Base-by-base conservation (phyloP, 37 sponge, comb jelly and placozoan species). In the Lycopodina hypogea region DNA sequence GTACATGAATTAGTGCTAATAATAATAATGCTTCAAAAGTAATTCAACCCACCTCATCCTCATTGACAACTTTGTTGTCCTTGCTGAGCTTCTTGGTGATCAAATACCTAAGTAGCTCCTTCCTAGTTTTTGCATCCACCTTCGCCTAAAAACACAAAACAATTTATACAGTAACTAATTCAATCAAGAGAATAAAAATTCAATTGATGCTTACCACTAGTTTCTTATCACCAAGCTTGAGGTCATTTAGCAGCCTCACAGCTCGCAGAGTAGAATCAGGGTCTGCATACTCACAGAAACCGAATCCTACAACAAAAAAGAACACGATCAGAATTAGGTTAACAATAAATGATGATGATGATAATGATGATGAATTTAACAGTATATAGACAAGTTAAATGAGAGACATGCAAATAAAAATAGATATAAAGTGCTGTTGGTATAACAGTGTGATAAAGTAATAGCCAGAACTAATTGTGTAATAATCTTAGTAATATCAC, bases 221-320 rank as follows among this genome's bases (percentile, higher is more conserved):
- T 21, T 58, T 66, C 75, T 95, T 98, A 19, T 88, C 90, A 21
- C 94, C 99, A 41, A 98, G 77, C 39, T 75, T 81, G 28, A 93
- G 59, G 64, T 78, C 81, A 50, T 92, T 75, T 23, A 98, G 83
- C 23, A 95, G 48, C 28, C 99, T 60, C 66, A 98, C 53, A 0
- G 99, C 96, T 69, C 99, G 42, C 0, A 98, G 90, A 7, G 99
- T 95, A 3, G 96, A 90, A 51, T 98, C 96, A 22, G 96, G 99
- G 24, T 93, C 88, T 11, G 80, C 77, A 83, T 89, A 98, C 78
- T 98, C 99, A 88, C 99, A 98, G 77, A 98, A 98, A 37, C 99
- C 99, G 85, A 98, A 98, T 6, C 90, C 97, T 95, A 56, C 22
- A 78, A 33, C 59, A 67, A 2, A 32, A 67, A 4, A 34, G 29